A percentile compares a stretch with the other conserved stretches of the same genome.
Conservation (phyloP, 2,113 vertebrate genomes). For the Opisthocomus hoazin region DNA sequence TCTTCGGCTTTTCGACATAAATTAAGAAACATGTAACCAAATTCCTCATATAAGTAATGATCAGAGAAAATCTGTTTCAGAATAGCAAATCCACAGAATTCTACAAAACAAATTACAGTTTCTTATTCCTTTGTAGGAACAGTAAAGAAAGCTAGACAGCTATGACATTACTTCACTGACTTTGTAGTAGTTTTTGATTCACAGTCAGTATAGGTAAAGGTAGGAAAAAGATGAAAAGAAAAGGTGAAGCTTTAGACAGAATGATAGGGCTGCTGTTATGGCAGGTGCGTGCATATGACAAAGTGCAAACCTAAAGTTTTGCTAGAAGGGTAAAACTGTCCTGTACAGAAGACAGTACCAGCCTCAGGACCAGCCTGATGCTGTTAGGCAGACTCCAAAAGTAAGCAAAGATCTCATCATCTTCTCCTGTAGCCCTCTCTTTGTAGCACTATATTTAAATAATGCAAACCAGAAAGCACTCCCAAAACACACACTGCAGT, state of each 20-base stretch:
- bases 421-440: background rate
- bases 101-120: background rate
- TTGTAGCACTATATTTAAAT: background rate
- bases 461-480: background rate
- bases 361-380: background rate
- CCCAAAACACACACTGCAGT: background rate
- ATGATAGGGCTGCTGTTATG: background rate
- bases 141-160: background rate
- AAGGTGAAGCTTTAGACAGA: background rate
- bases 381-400: background rate
- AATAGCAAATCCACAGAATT: background rate
- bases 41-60: background rate
- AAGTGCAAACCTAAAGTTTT: background rate
- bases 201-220: background rate
- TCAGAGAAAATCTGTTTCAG: background rate
- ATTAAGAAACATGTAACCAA: background rate
- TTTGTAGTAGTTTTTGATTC: background rate
- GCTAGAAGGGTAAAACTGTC: background rate
- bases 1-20: background rate
- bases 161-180: background rate
- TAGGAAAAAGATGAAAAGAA: background rate
- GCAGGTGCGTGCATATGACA: background rate
- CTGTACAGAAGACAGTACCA: background rate
- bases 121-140: background rate
- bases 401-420: background rate